phyloP scores from a whole-genome alignment of 2,888 invertebrate species.

The Drosophila barbarae region DNA sequence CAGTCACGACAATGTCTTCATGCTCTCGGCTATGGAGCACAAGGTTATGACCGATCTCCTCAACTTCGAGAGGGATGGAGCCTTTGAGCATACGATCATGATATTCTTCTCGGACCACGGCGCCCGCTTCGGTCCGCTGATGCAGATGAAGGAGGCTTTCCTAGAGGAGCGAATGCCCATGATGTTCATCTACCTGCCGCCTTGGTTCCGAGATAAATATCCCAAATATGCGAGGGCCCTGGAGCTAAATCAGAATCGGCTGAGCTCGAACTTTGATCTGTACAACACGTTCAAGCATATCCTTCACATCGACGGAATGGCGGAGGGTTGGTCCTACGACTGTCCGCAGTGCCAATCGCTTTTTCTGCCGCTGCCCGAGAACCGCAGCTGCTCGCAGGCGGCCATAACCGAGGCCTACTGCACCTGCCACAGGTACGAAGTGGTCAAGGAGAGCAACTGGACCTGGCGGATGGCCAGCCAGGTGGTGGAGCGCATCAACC shows the following conservation, averaged over 20 bases:
- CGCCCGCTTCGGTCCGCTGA: slow-evolving; percentile 84
- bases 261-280: slow-evolving; percentile 87
- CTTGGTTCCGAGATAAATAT: slow-evolving; percentile 81
- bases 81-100: slow-evolving; percentile 83
- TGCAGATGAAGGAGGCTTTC: slow-evolving; percentile 84
- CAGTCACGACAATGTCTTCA: slow-evolving; percentile 84
- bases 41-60: slow-evolving; percentile 82
- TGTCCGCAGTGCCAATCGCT: slow-evolving; percentile 84
- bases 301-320: slow-evolving; percentile 75
- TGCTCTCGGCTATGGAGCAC: slow-evolving; percentile 83
- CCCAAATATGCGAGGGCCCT: slow-evolving; percentile 81
- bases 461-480: slow-evolving; percentile 70
- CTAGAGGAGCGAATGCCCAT: slow-evolving; percentile 88
- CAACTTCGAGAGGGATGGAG: slow-evolving; percentile 81
- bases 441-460: slow-evolving; percentile 69
- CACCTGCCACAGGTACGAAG: slow-evolving; percentile 82
- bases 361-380: slow-evolving; percentile 81
- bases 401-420: slow-evolving; percentile 86
- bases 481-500: slow-evolving; percentile 58
- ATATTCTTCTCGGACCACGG: slow-evolving; percentile 89
- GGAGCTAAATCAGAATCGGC: slow-evolving; percentile 82
- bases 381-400: slow-evolving; percentile 84
- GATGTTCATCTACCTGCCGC: slow-evolving; percentile 84
- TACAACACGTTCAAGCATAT: slow-evolving; percentile 85
- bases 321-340: slow-evolving; percentile 77